Percentiles rank a stretch among this genome's conserved stretches.
Evolutionary conservation across 2,113 vertebrate genomes (phyloP).

Genomic region (Dasypus novemcinctus): DNA sequence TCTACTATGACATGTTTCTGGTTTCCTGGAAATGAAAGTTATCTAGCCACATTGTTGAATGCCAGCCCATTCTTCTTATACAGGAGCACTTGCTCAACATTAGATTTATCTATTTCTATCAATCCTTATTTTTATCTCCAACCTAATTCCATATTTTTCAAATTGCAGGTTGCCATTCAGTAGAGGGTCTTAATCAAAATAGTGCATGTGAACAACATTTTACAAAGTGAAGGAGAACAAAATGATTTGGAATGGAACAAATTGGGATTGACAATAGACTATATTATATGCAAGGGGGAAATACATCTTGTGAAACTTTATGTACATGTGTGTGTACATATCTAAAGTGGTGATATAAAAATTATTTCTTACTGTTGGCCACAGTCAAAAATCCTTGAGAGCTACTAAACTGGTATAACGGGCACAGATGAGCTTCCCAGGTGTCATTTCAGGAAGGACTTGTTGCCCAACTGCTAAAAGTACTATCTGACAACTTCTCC

Average conservation of each 20-base stretch:
- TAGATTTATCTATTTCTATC: background rate
- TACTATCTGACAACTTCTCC: background rate
- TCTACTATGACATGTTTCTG: background rate
- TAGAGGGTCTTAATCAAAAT: background rate
- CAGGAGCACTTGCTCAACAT: background rate
- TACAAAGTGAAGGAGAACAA: background rate
- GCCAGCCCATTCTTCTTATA: background rate
- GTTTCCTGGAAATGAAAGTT: slow-evolving; percentile 20
- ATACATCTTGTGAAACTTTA: background rate
- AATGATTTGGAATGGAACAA: background rate
- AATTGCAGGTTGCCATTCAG: background rate
- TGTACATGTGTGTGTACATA: background rate
- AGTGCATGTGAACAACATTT: background rate
- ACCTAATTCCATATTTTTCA: slow-evolving; percentile 8
- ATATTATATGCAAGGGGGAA: background rate
- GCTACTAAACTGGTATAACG: background rate
- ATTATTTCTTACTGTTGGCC: background rate
- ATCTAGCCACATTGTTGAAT: background rate
- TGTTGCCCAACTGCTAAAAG: background rate
- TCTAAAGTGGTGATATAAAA: background rate
- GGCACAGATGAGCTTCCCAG: background rate
- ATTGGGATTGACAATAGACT: background rate
- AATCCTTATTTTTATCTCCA: background rate
- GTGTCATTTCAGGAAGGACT: background rate
- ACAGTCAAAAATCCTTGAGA: background rate